Conservation (phyloP, 2,888 invertebrate genomes). For the Drosophila colorata region DNA sequence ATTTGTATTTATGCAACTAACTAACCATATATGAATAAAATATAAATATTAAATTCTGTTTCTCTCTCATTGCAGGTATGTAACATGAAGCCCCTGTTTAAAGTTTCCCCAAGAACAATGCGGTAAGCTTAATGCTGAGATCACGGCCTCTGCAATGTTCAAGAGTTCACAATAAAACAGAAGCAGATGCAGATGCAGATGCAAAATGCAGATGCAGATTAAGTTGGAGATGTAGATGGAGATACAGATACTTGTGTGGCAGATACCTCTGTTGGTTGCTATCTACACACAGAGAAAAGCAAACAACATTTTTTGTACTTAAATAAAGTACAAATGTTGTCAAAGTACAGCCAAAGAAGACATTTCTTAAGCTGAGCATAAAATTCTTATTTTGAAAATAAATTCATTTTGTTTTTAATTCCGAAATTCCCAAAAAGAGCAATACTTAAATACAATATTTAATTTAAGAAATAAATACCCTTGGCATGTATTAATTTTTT, state of each 20-base stretch:
- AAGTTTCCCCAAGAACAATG: slow-evolving; percentile 32
- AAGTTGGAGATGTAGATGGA: slow-evolving; percentile 15
- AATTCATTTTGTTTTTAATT: too few relatives aligned
- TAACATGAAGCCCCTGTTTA: slow-evolving; percentile 17
- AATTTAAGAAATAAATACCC: too few relatives aligned
- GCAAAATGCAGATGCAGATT: slow-evolving; percentile 15
- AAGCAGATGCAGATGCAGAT: slow-evolving; percentile 9
- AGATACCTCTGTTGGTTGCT: slow-evolving; percentile 26
- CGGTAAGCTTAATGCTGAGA: slow-evolving; percentile 51
- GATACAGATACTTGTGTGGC: slow-evolving; percentile 23
- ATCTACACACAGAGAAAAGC: slow-evolving; percentile 1
- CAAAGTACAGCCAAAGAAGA: too few relatives aligned
- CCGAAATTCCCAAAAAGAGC: too few relatives aligned
- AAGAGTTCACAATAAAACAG: slow-evolving; percentile 27
- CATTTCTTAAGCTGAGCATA: too few relatives aligned
- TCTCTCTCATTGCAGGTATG: slow-evolving; percentile 55
- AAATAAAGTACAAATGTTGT: too few relatives aligned
- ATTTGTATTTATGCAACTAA: too few relatives aligned
- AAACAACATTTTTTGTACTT: not conserved
- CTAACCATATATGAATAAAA: too few relatives aligned
- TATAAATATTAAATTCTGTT: not conserved
- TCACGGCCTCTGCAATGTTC: slow-evolving; percentile 44
- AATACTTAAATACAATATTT: too few relatives aligned
- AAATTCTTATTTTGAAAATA: too few relatives aligned
- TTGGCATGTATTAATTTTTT: too few relatives aligned